Conservation (phyloP, 2,113 vertebrate genomes). For the Bettongia penicillata region DNA sequence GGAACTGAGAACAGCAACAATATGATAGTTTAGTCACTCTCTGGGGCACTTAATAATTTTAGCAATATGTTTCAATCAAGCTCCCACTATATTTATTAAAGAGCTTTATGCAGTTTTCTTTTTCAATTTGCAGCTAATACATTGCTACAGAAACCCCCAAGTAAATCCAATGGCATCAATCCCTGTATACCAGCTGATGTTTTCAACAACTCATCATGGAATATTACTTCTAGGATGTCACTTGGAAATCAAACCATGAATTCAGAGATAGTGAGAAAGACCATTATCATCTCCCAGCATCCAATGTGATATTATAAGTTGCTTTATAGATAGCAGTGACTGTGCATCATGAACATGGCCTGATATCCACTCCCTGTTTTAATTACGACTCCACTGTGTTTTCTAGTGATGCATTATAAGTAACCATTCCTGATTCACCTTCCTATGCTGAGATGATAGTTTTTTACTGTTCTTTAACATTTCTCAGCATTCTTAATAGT, state of each 20-base stretch:
- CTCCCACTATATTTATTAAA: conserved; percentile 64
- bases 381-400: not conserved
- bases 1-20: conserved; percentile 41
- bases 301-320: not conserved
- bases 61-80: conserved; percentile 75
- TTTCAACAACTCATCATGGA: conserved; percentile 18
- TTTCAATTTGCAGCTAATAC: conserved; percentile 55
- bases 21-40: conserved; percentile 74
- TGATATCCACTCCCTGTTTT: not conserved
- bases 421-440: not conserved
- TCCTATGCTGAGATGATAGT: not conserved
- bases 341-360: not conserved
- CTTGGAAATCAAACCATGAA: conserved; percentile 46
- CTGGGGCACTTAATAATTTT: conserved; percentile 63
- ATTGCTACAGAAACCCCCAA: conserved; percentile 50
- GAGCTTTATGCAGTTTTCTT: conserved; percentile 75
- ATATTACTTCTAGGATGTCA: conserved; percentile 45
- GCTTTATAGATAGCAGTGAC: conserved; percentile 36
- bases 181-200: conserved; percentile 6
- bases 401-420: not conserved
- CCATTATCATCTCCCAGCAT: conserved; percentile 28
- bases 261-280: conserved; percentile 24
- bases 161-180: conserved; percentile 51
- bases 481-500: not conserved
- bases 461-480: not conserved